phyloP scores from a whole-genome alignment of 2,113 vertebrate species.

The Gobiocypris rarus region DNA sequence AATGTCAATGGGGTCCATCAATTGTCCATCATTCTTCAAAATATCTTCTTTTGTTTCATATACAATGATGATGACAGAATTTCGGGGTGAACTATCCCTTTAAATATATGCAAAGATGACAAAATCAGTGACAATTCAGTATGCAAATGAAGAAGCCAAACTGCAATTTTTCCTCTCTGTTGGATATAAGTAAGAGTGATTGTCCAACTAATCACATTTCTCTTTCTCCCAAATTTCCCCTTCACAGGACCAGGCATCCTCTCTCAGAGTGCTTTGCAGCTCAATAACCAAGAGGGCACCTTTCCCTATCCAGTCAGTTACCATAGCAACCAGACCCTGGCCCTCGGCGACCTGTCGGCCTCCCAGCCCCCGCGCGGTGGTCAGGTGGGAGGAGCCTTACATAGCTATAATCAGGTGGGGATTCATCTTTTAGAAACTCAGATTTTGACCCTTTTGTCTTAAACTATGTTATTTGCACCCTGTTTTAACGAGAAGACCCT shows the following conservation, averaged over 20 bases:
- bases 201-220: not conserved
- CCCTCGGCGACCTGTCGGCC: constrained; percentile 83
- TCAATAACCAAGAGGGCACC: constrained; percentile 93
- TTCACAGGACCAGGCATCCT: constrained; percentile 91
- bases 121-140: not conserved
- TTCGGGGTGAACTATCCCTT: not conserved
- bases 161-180: not conserved
- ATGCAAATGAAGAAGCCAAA: not conserved
- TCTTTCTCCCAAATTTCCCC: not conserved
- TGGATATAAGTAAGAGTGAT: not conserved
- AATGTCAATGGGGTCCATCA: no score
- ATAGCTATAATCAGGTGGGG: constrained; percentile 94
- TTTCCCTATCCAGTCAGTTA: constrained; percentile 95
- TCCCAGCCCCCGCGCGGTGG: constrained; percentile 79
- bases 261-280: constrained; percentile 95
- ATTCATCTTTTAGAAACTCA: constrained; percentile 20
- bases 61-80: no score
- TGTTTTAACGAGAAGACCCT: constrained; percentile 2
- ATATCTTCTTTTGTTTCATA: no score
- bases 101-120: not conserved
- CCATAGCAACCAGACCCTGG: constrained; percentile 95
- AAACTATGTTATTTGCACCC: not conserved
- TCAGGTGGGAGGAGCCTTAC: constrained; percentile 87
- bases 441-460: not conserved
- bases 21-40: no score